A percentile compares a stretch with the other conserved stretches of the same genome.
phyloP scores from a whole-genome alignment of 2,888 invertebrate genomes.

The Marasmarcha lunaedactyla region DNA sequence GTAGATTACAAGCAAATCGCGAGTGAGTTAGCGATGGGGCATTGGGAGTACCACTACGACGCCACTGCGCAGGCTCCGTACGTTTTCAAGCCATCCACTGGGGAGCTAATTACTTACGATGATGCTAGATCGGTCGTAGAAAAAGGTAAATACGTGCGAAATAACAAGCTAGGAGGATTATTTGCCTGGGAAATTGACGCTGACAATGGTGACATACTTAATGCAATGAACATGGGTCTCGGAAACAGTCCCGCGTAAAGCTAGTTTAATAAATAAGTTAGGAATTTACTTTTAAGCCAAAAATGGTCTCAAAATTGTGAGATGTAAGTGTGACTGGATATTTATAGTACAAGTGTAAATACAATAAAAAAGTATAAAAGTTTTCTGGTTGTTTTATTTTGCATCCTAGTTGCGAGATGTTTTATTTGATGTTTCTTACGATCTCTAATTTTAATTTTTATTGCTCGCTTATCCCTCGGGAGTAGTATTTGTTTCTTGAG shows the following conservation, averaged over 20 bases:
- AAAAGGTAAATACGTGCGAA: constrained; percentile 58
- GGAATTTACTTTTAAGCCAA: background rate
- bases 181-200: constrained; percentile 64
- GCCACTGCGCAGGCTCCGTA: constrained; percentile 57
- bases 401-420: too few relatives aligned
- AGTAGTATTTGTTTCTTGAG: too few relatives aligned
- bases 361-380: background rate
- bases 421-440: too few relatives aligned
- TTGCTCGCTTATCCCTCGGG: too few relatives aligned
- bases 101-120: constrained; percentile 56
- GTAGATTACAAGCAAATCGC: constrained; percentile 61
- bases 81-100: constrained; percentile 51
- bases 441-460: too few relatives aligned
- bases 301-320: background rate
- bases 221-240: constrained; percentile 60
- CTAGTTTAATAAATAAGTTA: background rate
- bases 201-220: constrained; percentile 56
- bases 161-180: constrained; percentile 55
- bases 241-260: constrained; percentile 39
- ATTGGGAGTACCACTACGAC: constrained; percentile 60
- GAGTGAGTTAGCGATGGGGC: constrained; percentile 44
- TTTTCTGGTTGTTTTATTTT: too few relatives aligned
- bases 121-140: constrained; percentile 56
- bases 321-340: background rate
- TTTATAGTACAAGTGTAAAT: constrained; percentile 1